A percentile compares a stretch with the other conserved stretches of the same genome.
Conservation (phyloP, 2,888 invertebrate genomes). For the Chironomus riparius region DNA sequence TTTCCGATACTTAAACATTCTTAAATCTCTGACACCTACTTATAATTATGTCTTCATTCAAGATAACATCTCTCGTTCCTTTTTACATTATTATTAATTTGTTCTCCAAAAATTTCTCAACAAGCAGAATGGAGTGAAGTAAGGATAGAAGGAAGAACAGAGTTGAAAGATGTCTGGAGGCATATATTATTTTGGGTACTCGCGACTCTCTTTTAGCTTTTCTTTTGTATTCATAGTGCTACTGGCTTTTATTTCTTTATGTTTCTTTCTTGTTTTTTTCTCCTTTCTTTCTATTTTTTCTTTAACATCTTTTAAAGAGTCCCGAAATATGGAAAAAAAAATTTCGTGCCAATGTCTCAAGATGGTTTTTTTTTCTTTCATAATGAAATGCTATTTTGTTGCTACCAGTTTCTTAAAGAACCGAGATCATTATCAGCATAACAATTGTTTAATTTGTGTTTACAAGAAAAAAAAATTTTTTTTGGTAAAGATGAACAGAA, state of each 20-base stretch:
- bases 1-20: neutral
- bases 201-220: conserved; percentile 7
- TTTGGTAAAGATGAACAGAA: neutral
- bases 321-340: too few relatives aligned
- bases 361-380: conserved; percentile 1
- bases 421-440: conserved; percentile 17
- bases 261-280: neutral
- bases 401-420: conserved; percentile 15
- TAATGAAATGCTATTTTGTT: conserved; percentile 9
- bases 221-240: conserved; percentile 15
- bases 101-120: neutral
- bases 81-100: conserved; percentile 11
- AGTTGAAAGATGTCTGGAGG: conserved; percentile 16
- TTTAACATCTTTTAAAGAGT: too few relatives aligned
- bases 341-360: conserved; percentile 20
- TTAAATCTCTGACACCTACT: conserved; percentile 2
- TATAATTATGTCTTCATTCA: conserved; percentile 25
- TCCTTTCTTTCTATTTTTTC: neutral
- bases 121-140: neutral
- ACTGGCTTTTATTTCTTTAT: conserved; percentile 18
- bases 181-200: conserved; percentile 13
- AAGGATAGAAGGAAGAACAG: neutral
- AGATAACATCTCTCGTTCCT: neutral
- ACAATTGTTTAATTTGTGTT: conserved; percentile 26
- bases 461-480: neutral